A percentile compares a stretch with the other conserved stretches of the same genome.
Evolutionary conservation across 1,140 invertebrate genomes (phyloP).

Genomic region (Globodera rostochiensis): DNA sequence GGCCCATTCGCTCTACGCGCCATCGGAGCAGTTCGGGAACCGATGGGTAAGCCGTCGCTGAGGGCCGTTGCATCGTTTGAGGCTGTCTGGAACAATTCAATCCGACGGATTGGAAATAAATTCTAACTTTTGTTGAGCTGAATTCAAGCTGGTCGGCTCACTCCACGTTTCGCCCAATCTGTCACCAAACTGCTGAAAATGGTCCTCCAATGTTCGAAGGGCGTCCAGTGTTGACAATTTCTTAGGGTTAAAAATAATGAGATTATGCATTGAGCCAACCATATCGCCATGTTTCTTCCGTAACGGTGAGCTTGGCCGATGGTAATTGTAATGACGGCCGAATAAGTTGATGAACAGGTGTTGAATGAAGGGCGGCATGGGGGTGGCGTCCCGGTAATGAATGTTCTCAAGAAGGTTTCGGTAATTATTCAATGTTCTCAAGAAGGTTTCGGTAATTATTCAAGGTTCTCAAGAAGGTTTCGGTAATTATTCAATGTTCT

Average conservation of each 20-base stretch:
- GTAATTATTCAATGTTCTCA: background rate
- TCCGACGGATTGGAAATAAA: too few relatives aligned
- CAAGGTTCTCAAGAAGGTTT: too few relatives aligned
- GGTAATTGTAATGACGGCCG: conserved; percentile 51
- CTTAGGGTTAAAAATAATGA: conserved; percentile 20
- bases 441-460: background rate
- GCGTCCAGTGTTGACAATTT: conserved; percentile 45
- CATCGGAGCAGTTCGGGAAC: conserved; percentile 9
- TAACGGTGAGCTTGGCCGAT: conserved; percentile 31
- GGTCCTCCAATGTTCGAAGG: conserved; percentile 41
- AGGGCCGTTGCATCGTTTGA: background rate
- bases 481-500: too few relatives aligned
- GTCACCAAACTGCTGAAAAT: conserved; percentile 29
- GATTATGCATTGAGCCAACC: background rate
- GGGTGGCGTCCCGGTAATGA: conserved; percentile 81
- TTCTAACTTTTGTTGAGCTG: too few relatives aligned
- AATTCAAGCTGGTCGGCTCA: background rate
- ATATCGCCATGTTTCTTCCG: conserved; percentile 24
- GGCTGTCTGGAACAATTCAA: too few relatives aligned
- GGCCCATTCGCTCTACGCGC: conserved; percentile 37
- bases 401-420: conserved; percentile 73
- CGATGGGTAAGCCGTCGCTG: background rate
- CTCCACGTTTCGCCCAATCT: conserved; percentile 3
- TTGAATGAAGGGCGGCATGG: conserved; percentile 90
- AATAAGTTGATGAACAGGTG: conserved; percentile 87